phyloP scores from a whole-genome alignment of 1,140 invertebrate species.

The Drosophila quadrilineata region DNA sequence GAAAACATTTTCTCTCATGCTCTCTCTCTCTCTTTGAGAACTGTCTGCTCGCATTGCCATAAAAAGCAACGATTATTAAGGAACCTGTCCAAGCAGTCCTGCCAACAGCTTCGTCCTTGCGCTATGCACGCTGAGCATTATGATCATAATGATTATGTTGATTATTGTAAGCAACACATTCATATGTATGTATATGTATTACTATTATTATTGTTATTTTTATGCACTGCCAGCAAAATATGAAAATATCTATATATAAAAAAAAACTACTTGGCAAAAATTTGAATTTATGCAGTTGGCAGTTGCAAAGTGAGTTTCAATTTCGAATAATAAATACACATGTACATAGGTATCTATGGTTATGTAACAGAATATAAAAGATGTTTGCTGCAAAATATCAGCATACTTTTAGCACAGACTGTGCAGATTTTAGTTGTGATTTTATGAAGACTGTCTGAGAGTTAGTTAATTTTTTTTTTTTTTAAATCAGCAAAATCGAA shows the following conservation, averaged over 20 bases:
- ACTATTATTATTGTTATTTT: constrained; percentile 44
- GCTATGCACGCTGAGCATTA: too few relatives aligned
- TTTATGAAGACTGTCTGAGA: too few relatives aligned
- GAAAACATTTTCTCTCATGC: too few relatives aligned
- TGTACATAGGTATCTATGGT: not conserved
- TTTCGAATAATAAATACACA: not conserved
- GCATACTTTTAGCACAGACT: not conserved
- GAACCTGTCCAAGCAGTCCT: constrained; percentile 7
- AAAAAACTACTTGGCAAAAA: constrained; percentile 10
- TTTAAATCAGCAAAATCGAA: too few relatives aligned
- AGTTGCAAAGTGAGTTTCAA: not conserved
- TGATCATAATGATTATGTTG: constrained; percentile 38
- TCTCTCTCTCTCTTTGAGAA: not conserved
- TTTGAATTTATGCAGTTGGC: constrained; percentile 32
- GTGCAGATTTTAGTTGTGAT: too few relatives aligned
- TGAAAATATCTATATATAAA: not conserved
- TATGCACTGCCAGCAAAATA: constrained; percentile 27
- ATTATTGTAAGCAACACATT: constrained; percentile 35
- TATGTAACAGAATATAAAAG: not conserved
- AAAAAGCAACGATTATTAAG: constrained; percentile 65
- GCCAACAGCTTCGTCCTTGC: not conserved
- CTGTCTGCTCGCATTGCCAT: constrained; percentile 35
- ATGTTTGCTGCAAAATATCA: not conserved
- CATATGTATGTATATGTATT: constrained; percentile 26
- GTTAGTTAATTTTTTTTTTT: too few relatives aligned